These are phyloP conservation scores for Lycocerus yunnanus DNA, from an alignment of 2,888 invertebrate genomes.

Conservation along the genomic window DNA sequence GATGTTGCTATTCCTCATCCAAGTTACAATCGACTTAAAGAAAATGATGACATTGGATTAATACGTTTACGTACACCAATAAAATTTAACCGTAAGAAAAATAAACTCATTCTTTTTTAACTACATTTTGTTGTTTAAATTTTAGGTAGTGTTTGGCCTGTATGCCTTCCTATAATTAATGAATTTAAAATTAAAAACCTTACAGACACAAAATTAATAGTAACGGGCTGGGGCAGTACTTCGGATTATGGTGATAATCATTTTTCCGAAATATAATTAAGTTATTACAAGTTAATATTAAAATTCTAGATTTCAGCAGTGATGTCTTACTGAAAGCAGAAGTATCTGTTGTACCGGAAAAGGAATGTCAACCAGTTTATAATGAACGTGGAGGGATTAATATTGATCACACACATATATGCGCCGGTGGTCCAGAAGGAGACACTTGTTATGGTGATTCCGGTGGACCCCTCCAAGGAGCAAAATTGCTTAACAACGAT, in stretches of 20 bases:
- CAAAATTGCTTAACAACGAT: neutral
- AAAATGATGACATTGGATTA: conserved; percentile 65
- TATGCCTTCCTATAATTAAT: conserved; percentile 56
- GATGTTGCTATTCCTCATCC: conserved; percentile 59
- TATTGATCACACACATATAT: conserved; percentile 57
- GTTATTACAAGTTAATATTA: too few relatives aligned
- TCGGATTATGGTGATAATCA: neutral
- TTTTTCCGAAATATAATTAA: too few relatives aligned
- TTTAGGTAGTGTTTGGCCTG: conserved; percentile 36
- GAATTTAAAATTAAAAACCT: conserved; percentile 49
- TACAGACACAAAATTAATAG: conserved; percentile 60
- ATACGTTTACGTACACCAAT: conserved; percentile 55
- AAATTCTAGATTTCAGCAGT: neutral
- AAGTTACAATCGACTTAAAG: conserved; percentile 54
- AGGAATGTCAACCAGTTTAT: conserved; percentile 40
- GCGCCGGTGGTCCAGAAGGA: conserved; percentile 64
- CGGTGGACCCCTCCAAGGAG: conserved; percentile 65
- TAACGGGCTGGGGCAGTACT: conserved; percentile 77
- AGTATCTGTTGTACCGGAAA: conserved; percentile 47
- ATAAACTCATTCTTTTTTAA: neutral
- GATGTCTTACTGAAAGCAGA: conserved; percentile 14
- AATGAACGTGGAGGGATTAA: neutral
- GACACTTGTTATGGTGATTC: conserved; percentile 73
- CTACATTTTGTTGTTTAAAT: neutral
- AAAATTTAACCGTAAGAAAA: conserved; percentile 49